Evolutionary conservation across 2,113 vertebrate species (phyloP).

Genomic region (Eira barbara): DNA sequence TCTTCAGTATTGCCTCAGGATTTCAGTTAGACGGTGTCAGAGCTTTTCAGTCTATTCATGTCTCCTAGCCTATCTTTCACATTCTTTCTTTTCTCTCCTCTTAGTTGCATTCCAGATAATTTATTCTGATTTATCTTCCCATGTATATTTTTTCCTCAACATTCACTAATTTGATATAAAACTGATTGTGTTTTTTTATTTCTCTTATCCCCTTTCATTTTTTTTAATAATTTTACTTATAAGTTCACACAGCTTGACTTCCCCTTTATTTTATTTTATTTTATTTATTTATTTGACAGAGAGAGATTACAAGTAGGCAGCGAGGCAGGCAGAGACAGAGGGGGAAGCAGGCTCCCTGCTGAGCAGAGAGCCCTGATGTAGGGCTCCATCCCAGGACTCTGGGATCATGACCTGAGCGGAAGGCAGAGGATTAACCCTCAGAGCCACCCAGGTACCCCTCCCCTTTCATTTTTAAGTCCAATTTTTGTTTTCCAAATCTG

Average conservation of each 20-base stretch:
- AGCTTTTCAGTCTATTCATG: neutral
- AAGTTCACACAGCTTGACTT: no score
- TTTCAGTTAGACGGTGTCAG: neutral
- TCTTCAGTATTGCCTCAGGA: neutral
- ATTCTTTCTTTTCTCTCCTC: neutral
- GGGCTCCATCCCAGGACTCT: no score
- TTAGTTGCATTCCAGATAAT: neutral
- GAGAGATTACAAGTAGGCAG: no score
- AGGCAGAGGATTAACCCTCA: no score
- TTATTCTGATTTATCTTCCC: neutral
- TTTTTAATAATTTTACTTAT: no score
- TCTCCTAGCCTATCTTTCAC: neutral
- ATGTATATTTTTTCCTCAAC: neutral
- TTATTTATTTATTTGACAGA: no score
- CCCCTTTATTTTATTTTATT: no score
- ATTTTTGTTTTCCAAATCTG: neutral
- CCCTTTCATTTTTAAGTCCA: neutral
- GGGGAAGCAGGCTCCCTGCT: no score
- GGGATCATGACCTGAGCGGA: no score
- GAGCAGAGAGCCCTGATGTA: no score
- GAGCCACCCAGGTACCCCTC: no score
- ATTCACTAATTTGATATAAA: neutral
- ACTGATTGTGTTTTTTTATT: neutral
- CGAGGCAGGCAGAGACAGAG: no score
- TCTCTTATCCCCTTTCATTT: neutral